Base-by-base conservation (phyloP, 2,113 vertebrate genomes). In the Copsychus sechellarum region DNA sequence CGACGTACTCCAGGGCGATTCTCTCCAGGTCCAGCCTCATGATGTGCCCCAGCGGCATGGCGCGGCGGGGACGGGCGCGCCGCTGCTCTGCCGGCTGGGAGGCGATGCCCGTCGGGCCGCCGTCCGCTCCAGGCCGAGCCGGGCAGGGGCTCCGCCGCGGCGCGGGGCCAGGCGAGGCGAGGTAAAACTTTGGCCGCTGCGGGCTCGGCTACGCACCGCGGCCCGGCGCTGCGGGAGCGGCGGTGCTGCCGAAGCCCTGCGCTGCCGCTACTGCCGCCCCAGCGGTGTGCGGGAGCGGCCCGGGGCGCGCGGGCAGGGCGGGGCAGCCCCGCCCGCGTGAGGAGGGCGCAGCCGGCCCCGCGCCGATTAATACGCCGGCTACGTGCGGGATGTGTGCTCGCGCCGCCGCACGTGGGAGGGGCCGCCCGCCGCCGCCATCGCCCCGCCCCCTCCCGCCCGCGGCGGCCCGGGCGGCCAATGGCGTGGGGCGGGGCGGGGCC, bases 1-100 rank as follows among this genome's bases (percentile, higher is more conserved):
- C 98, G 10, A 99, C 95, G 71, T 98, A 98, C 88, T 99, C 98
- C 93, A 98, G 82, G 14, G 98, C 99, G 91, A 99, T 92, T 12
- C 98, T 98, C 96, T 99, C 98, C 94, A 99, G 53, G 58, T 99
- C 98, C 56, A 94, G 72, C 90, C 94, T 90, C 95, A 96, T 95
- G 57, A 95, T 95, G 80, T 94, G 94, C 8, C 90, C 93, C 86
- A 95, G 72, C 43, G 93, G 95, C 95, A 94, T 94, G 57, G 83
- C 40, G 57, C 48, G n/a, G 42, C 8, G 65, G n/a, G 34, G 53
- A 50, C 77, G 58, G 71, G 11, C 42, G 23, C 81, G n/a, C 76
- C 62, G 61, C 76, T 28, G 33, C 40, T 86, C 66, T 34, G 42
- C 45, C 65, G 64, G 54, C 33, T 34, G 42, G 16, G 36, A 91